Evolutionary conservation across 2,888 invertebrate genomes (phyloP).

Genomic region (Leptogaster cylindrica): DNA sequence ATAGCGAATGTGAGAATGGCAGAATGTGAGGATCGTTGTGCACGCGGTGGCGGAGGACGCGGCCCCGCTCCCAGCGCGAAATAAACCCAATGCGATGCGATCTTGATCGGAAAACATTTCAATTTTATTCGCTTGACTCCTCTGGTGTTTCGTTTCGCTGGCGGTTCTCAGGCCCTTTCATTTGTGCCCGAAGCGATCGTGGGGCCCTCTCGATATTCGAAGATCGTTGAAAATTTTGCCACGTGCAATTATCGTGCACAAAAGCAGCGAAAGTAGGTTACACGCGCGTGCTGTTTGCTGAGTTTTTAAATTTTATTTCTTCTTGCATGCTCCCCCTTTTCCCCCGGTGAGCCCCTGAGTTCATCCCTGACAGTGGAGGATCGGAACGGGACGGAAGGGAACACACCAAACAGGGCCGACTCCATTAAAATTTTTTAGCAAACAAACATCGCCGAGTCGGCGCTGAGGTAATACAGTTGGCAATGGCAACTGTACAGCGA

Average conservation of each 20-base stretch:
- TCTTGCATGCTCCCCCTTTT: too few species aligned
- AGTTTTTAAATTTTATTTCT: not conserved
- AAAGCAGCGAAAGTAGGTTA: constrained; percentile 40
- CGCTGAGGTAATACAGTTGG: constrained; percentile 8
- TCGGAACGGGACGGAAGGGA: not conserved
- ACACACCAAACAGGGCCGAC: not conserved
- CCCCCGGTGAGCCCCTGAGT: not conserved
- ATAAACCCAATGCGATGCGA: not conserved
- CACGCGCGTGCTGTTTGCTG: constrained; percentile 15
- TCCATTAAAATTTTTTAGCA: constrained; percentile 18
- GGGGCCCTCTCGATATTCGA: not conserved
- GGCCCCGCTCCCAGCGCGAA: not conserved
- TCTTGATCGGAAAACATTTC: constrained; percentile 7
- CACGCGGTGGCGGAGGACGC: not conserved
- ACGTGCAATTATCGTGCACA: constrained; percentile 43
- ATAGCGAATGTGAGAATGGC: constrained; percentile 1
- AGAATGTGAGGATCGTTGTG: constrained; percentile 1
- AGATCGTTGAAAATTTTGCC: constrained; percentile 28
- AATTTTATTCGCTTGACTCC: not conserved
- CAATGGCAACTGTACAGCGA: not conserved
- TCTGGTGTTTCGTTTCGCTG: not conserved
- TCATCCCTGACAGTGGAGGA: not conserved
- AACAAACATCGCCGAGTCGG: not conserved
- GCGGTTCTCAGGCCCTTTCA: not conserved
- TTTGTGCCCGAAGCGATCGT: not conserved